Base-by-base conservation (phyloP, 2,888 invertebrate species). In the Leptinotarsa rubiginosa region DNA sequence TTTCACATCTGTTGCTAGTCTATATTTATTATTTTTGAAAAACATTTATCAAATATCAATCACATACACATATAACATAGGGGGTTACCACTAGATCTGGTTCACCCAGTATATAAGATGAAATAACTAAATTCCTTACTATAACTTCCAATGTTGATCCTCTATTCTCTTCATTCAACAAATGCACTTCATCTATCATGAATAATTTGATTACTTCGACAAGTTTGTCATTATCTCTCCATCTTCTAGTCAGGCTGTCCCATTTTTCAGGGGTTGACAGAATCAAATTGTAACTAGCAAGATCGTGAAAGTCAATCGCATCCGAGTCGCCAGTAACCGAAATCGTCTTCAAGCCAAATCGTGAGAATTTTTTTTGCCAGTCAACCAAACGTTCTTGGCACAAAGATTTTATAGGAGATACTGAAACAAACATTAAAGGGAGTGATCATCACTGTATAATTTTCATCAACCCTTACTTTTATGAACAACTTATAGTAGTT, bases 191-290 rank as follows among this genome's bases (percentile, higher is more conserved):
- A 84, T 95, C 95, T 68, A 94, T 92, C 65, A 94, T 89, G 84
- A 94, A 92, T 65, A 94, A 85, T 81, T 91, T 92, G 15, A 95
- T 90, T 12, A 89, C 85, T 76, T 91, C 89, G 20, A 94, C 91
- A 16, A 94, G 85, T 12, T 89, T 87, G 73, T 89, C 89, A 83
- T 93, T 91, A 82, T 94, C 93, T 78, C 90, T 90, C 94, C 94
- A 95, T 76, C 91, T 89, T 73, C 95, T 90, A 0, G 95, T 95
- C 80, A 95, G 84, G 80, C 93, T 92, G 86, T 96, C 95, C 95
- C 95, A 95, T 87, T 95, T 95, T 87, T 95, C 95, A 0, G 95
- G 95, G 0, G 96, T 96, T 3, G 95, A 94, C 82, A 95, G 91
- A 81, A 95, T 91, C 66, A 93, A 87, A 83, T 94, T 91, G 74